Evolutionary conservation across 35 echinoderm and acorn worm species (phyloP), one percentile per base, ranked within the genome.

Genomic region (Heliocidaris erythrogramma): DNA sequence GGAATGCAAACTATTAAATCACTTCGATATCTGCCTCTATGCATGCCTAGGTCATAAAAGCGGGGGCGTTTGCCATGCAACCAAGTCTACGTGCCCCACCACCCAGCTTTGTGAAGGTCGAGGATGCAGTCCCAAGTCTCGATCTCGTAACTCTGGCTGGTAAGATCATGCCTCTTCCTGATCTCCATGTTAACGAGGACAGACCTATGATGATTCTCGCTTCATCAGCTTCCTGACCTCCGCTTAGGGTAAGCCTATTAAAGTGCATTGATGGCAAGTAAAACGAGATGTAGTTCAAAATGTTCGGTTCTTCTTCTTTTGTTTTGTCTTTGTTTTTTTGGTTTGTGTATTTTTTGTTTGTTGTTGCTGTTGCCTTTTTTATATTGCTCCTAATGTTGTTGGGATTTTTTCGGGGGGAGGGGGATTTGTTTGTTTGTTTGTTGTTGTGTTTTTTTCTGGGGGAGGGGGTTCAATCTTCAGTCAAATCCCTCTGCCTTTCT

Each of bases 211-310:
- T 96, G 86, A 94, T 97, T 47, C 32, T 97, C 31, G 93, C 95
- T 24, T 97, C 97, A 27, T 96, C 97, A 32, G 65, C 92, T 88
- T 97, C 97, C 93, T 97, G 97, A 97, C 97, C 97, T 24, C 97
- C 97, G 60, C 95, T 97, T 93, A 60, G 94, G 95, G 97, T 97
- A 92, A 95, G 94, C n/a, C n/a, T n/a, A n/a, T n/a, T n/a, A n/a
- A n/a, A 56, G 16, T 5, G 27, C 24, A 21, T 53, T 53, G 50
- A 53, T 53, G 50, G 13, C n/a, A n/a, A n/a, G n/a, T n/a, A 53
- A 53, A 53, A 10, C 13, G 50, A 53, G 50, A 3, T 53, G 13
- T 53, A 10, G 50, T 2, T 53, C 50, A 53, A 53, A 53, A 10
- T 10, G 8, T 10, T 53, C 13, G 50, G 50, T 53, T 10, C 50